Percentiles rank a stretch among this genome's conserved stretches.
Conservation (phyloP, 2,888 invertebrate species). For the Apodemia duryi region DNA sequence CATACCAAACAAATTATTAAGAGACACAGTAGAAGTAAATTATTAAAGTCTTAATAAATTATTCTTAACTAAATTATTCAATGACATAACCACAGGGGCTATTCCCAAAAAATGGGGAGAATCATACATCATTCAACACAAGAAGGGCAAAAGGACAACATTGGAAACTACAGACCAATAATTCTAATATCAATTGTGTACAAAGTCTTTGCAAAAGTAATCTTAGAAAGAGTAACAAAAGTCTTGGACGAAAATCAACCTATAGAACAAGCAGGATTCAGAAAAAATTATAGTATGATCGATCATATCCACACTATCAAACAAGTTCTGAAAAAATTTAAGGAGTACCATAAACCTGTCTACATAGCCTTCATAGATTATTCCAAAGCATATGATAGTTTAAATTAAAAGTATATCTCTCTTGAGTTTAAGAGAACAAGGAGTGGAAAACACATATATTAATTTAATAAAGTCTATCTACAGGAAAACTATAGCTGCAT, state of each 20-base stretch:
- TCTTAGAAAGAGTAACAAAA: constrained; percentile 20
- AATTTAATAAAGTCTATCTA: neutral
- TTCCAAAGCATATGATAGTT: neutral
- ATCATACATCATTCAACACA: constrained; percentile 26
- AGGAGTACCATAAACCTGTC: neutral
- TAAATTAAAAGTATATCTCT: neutral
- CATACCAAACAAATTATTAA: constrained; percentile 28
- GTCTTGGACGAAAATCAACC: constrained; percentile 17
- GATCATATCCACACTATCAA: constrained; percentile 30
- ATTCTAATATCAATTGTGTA: constrained; percentile 21
- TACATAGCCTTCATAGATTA: neutral
- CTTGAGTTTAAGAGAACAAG: neutral
- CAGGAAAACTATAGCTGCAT: neutral
- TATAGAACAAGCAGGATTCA: constrained; percentile 27
- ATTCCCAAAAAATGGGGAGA: constrained; percentile 26
- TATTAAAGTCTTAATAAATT: no score
- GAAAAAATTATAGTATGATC: constrained; percentile 23
- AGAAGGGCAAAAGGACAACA: constrained; percentile 25
- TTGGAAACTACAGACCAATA: constrained; percentile 30
- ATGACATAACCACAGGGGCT: constrained; percentile 21
- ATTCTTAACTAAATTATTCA: constrained; percentile 27
- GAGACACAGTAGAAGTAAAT: constrained; percentile 22
- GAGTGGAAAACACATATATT: neutral
- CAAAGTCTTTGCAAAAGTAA: constrained; percentile 17
- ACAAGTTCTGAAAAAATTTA: neutral